These are phyloP conservation scores for Hypotaenidia philippensis DNA, from an alignment of 2,797 vertebrate genomes.

Conservation along the genomic window DNA sequence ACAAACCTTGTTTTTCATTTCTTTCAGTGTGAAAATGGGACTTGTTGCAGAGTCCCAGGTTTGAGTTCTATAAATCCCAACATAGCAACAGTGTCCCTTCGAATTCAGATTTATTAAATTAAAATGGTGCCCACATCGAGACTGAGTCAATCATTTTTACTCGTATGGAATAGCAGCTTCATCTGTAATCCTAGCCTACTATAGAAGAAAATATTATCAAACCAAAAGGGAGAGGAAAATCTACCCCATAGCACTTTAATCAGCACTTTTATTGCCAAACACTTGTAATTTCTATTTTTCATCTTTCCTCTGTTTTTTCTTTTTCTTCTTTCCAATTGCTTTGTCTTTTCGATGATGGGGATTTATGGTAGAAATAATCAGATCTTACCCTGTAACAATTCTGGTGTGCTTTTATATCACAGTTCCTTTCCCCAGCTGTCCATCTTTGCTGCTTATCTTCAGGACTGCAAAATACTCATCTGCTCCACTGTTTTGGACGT, in stretches of 20 bases:
- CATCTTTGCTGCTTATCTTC: not conserved
- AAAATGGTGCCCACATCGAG: not conserved
- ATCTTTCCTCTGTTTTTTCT: not conserved
- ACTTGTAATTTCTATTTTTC: not conserved
- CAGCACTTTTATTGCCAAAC: not conserved
- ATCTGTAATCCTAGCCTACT: not conserved
- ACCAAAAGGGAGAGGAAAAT: not conserved
- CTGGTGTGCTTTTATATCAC: accelerated
- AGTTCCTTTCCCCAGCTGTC: not conserved
- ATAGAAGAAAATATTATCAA: not conserved
- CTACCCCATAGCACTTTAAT: not conserved
- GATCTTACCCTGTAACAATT: not conserved
- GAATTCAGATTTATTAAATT: not conserved
- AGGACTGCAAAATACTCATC: not conserved
- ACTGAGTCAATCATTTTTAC: not conserved
- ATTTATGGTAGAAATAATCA: not conserved
- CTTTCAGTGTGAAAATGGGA: not conserved
- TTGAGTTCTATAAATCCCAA: not conserved
- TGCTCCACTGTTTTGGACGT: not conserved
- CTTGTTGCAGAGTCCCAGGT: not conserved
- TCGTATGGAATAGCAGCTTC: not conserved
- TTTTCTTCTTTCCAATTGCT: not conserved
- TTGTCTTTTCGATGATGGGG: not conserved
- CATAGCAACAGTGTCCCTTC: not conserved
- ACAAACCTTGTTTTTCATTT: not conserved